Percentiles rank a stretch among this genome's conserved stretches.
Evolutionary conservation across 2,888 invertebrate species (phyloP).

Genomic region (Netelia fuscicornis): DNA sequence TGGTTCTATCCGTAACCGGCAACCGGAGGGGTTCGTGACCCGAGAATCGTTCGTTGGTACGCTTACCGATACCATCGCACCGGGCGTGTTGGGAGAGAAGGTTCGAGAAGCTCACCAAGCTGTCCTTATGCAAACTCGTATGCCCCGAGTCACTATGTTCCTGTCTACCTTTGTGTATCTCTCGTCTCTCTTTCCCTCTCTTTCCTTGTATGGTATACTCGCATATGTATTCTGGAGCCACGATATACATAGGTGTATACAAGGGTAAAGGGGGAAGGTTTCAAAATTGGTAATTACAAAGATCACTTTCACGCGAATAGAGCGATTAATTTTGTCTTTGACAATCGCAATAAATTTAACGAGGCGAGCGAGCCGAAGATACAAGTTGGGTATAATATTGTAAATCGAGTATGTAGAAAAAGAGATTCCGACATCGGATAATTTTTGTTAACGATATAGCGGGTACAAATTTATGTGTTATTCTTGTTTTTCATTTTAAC

Average conservation of each 20-base stretch:
- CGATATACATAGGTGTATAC: neutral
- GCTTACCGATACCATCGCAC: conserved; percentile 69
- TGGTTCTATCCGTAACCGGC: conserved; percentile 62
- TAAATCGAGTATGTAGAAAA: neutral
- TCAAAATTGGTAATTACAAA: neutral
- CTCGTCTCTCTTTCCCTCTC: conserved; percentile 13
- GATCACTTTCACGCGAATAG: neutral
- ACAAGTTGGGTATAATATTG: neutral
- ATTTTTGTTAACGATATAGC: neutral
- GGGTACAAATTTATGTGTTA: neutral
- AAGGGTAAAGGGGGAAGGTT: neutral
- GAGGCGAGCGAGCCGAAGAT: neutral
- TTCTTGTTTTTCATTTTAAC: neutral
- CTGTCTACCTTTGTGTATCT: conserved; percentile 9
- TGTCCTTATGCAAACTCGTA: conserved; percentile 52
- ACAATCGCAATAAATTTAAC: neutral
- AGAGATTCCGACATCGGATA: neutral
- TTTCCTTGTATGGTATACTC: neutral
- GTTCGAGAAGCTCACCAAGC: conserved; percentile 54
- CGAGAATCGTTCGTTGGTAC: conserved; percentile 67
- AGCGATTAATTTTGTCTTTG: conserved; percentile 4
- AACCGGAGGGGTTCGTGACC: conserved; percentile 67
- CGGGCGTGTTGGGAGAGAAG: conserved; percentile 40
- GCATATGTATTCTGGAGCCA: neutral
- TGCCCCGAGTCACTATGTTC: neutral